phyloP scores from a whole-genome alignment of 2,888 invertebrate genomes.

The Cataglyphis rosenhaueri region DNA sequence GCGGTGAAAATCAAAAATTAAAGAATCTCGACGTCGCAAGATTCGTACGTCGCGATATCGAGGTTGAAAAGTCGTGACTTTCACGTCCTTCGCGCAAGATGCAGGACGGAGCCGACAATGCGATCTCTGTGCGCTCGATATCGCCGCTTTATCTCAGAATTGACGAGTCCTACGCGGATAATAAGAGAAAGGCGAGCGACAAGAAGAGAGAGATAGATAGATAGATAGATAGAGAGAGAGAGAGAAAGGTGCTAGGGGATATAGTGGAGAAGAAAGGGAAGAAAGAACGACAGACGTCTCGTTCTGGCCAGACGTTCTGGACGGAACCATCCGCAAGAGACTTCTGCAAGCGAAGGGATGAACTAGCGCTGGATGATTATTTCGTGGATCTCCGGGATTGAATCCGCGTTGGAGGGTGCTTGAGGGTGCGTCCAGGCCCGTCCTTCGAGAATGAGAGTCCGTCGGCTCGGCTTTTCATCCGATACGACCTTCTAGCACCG shows the following conservation, averaged over 20 bases:
- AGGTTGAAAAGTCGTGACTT: neutral
- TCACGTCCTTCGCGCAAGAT: constrained; percentile 39
- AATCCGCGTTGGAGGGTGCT: constrained; percentile 83
- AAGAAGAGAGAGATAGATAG: constrained; percentile 23
- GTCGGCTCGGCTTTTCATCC: constrained; percentile 80
- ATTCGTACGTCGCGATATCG: constrained; percentile 20
- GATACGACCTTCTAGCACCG: constrained; percentile 62
- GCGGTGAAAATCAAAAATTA: constrained; percentile 18
- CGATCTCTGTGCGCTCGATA: constrained; percentile 41
- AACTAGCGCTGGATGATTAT: constrained; percentile 82
- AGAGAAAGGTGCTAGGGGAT: constrained; percentile 16
- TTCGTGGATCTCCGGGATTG: constrained; percentile 83
- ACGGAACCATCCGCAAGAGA: constrained; percentile 78
- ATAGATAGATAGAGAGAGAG: constrained; percentile 2
- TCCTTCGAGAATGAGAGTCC: constrained; percentile 78
- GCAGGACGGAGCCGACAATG: constrained; percentile 42
- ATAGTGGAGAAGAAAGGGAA: constrained; percentile 49
- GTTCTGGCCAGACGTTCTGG: constrained; percentile 67
- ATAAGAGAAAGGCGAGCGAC: constrained; percentile 42
- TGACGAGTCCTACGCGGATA: constrained; percentile 49
- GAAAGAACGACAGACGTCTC: constrained; percentile 69
- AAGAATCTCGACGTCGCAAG: constrained; percentile 17
- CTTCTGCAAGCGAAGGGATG: constrained; percentile 82
- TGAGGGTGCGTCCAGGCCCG: constrained; percentile 79
- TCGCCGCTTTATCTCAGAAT: constrained; percentile 52